Evolutionary conservation across 1,140 invertebrate species (phyloP).

Genomic region (Brachionus rubens): DNA sequence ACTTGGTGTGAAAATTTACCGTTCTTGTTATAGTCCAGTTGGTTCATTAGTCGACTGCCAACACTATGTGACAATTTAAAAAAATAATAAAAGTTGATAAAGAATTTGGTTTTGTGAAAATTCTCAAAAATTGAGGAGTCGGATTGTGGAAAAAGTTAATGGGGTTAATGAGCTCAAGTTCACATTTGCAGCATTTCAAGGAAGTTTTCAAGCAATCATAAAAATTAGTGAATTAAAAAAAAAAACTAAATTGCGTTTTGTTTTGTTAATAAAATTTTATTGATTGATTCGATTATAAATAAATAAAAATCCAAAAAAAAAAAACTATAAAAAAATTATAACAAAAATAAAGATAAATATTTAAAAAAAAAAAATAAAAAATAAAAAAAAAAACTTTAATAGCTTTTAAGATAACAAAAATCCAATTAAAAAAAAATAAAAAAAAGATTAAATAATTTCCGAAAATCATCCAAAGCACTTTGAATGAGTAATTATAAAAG

Average conservation of each 20-base stretch:
- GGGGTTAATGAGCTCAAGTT: no score
- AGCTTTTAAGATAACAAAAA: not conserved
- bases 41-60: no score
- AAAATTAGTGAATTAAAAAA: no score
- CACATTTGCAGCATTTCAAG: no score
- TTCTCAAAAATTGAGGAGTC: no score
- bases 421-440: not conserved
- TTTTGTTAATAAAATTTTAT: not conserved
- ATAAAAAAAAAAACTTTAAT: not conserved
- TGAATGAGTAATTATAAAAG: not conserved
- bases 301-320: constrained; percentile 23
- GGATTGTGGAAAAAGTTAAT: no score
- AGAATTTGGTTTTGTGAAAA: no score
- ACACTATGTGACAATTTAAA: no score
- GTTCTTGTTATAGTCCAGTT: no score
- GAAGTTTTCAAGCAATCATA: no score
- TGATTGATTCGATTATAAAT: not conserved
- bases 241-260: constrained; percentile 32
- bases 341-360: not conserved
- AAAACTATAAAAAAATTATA: not conserved
- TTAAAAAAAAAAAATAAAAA: not conserved
- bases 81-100: no score
- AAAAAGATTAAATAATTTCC: not conserved
- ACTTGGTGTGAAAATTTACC: no score
- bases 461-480: not conserved